Base-by-base conservation (phyloP, 2,888 invertebrate genomes). In the Tricholauxania praeusta region DNA sequence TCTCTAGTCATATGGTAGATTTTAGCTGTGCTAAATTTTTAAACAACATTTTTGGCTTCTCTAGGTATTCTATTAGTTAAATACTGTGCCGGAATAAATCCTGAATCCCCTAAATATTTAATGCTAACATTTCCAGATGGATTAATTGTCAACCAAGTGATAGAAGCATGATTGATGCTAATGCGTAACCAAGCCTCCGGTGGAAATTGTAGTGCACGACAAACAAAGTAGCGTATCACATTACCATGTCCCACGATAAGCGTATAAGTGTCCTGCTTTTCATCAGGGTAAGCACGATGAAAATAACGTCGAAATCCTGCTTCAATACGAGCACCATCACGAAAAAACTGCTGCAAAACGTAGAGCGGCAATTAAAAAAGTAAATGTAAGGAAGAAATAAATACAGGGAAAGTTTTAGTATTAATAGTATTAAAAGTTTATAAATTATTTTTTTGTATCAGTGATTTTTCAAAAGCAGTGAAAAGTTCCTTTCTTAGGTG, bases 151-250 rank as follows among this genome's bases (percentile, higher is more conserved):
- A 99, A 82, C 94, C 96, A 96, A 0, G 98, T 98, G 75, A 99
- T 94, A 76, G 97, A 97, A 32, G 93, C 96, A 86, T 99, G 95
- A 87, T 95, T 95, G 48, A 99, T 89, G 14, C 93, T 93, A 82
- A 99, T 92, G 73, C 99, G 91, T 14, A 99, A 89, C 99, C 99
- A 99, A 3, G 94, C 99, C 87, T 99, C 98, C 0, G 98, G 94
- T 0, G 98, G 98, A 83, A 99, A 94, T 87, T 99, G 99, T 55
- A 99, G 89, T 0, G 97, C 98, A 85, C 99, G 91, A 90, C 96
- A 96, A n/a, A 95, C 92, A 84, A 96, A 96, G 88, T 96, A 99
- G 60, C 98, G 90, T 82, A 99, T 99, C 28, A 99, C 99, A 87
- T 99, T 99, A 5, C 96, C 98, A 87, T 99, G 99, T 80, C 99